phyloP scores from a whole-genome alignment of 2,888 invertebrate genomes.

The Heliconius hortense region DNA sequence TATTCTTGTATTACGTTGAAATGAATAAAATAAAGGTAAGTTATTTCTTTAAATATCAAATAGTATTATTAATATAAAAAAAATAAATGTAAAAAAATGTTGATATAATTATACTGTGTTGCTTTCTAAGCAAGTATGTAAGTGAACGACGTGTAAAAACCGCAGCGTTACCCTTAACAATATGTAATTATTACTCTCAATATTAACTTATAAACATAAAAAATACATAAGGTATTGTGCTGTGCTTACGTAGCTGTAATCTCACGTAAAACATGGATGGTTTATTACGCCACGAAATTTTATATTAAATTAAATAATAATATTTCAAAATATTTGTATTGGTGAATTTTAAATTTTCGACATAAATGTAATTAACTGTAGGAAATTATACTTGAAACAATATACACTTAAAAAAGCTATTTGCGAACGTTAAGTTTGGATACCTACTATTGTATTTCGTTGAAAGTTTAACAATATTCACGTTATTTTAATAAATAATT shows the following conservation, averaged over 20 bases:
- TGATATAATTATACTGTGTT: background rate
- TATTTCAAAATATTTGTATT: conserved; percentile 7
- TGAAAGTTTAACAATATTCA: background rate
- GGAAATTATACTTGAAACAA: background rate
- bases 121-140: background rate
- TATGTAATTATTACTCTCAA: conserved; percentile 29
- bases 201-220: background rate
- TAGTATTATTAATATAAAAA: background rate
- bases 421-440: background rate
- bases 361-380: background rate
- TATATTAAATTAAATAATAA: background rate
- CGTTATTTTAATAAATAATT: background rate
- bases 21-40: conserved; percentile 12
- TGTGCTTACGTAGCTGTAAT: background rate
- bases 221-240: background rate
- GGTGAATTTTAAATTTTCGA: background rate
- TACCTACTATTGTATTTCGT: background rate
- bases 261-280: background rate
- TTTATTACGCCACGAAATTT: background rate
- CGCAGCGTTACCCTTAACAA: conserved; percentile 23
- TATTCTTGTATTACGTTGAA: background rate
- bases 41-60: background rate
- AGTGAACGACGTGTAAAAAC: conserved; percentile 23
- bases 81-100: too few species aligned
- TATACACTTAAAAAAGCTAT: background rate